Percentiles rank a stretch among this genome's conserved stretches.
Evolutionary conservation across 53 echinoderm and acorn worm species (phyloP).

Genomic region (Astropecten irregularis): DNA sequence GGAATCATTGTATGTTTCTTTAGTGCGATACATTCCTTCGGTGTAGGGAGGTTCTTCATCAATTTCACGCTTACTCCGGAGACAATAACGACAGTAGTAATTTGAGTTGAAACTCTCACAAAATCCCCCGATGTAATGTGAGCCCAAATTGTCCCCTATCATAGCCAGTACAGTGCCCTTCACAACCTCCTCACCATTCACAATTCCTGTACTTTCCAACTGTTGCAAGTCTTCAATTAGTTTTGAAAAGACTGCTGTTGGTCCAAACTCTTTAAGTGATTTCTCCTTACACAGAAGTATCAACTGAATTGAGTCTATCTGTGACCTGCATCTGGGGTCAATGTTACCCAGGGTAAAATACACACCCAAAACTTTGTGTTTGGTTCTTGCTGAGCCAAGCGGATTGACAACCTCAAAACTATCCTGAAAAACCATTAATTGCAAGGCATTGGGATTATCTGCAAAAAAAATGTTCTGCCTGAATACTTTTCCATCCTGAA

Average conservation of each 20-base stretch:
- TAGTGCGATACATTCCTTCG: slow-evolving; percentile 67
- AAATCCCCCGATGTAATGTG: slow-evolving; percentile 76
- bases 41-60: slow-evolving; percentile 43
- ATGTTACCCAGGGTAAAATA: slow-evolving; percentile 77
- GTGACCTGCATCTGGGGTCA: slow-evolving; percentile 59
- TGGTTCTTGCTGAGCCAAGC: slow-evolving; percentile 69
- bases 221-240: slow-evolving; percentile 57
- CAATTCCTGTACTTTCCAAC: slow-evolving; percentile 52
- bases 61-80: slow-evolving; percentile 55
- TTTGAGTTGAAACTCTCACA: slow-evolving; percentile 60
- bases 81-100: slow-evolving; percentile 67
- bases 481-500: slow-evolving; percentile 60
- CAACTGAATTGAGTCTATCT: slow-evolving; percentile 65
- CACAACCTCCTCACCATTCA: not conserved
- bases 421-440: slow-evolving; percentile 69
- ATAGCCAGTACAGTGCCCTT: slow-evolving; percentile 62
- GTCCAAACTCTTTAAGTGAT: slow-evolving; percentile 52
- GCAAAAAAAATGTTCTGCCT: slow-evolving; percentile 46
- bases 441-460: slow-evolving; percentile 37
- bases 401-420: slow-evolving; percentile 76
- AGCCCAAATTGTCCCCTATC: slow-evolving; percentile 67
- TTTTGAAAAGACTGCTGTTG: slow-evolving; percentile 45
- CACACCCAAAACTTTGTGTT: slow-evolving; percentile 66
- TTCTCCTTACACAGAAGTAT: slow-evolving; percentile 69
- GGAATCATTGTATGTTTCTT: slow-evolving; percentile 49